Percentiles rank a stretch among this genome's conserved stretches.
Evolutionary conservation across 2,888 invertebrate genomes (phyloP).

Genomic region (Xiphydria camelus): DNA sequence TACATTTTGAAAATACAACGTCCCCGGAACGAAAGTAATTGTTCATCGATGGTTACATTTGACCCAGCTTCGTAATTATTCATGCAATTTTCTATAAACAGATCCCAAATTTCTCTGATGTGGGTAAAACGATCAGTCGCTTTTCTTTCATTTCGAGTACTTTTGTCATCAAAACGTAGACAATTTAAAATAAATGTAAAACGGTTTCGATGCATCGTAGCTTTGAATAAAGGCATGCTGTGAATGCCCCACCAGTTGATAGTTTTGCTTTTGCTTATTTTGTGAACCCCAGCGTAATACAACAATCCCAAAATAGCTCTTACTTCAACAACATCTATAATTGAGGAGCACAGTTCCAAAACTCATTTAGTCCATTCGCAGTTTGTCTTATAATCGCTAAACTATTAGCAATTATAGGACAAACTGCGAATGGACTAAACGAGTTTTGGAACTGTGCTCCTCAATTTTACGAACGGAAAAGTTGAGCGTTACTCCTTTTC

Average conservation of each 20-base stretch:
- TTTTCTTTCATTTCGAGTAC: conserved; percentile 19
- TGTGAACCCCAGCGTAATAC: conserved; percentile 3
- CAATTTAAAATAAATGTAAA: conserved; percentile 19
- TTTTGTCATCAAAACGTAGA: conserved; percentile 26
- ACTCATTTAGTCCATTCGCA: too few relatives aligned
- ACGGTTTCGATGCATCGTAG: conserved; percentile 20
- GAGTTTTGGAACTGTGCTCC: too few relatives aligned
- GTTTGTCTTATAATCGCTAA: too few relatives aligned
- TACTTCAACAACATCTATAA: conserved; percentile 8
- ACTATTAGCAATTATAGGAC: too few relatives aligned
- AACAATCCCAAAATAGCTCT: conserved; percentile 6
- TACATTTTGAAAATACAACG: conserved; percentile 30
- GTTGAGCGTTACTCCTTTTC: neutral
- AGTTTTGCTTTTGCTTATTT: neutral
- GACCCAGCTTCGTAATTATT: conserved; percentile 23
- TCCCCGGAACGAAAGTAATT: conserved; percentile 31
- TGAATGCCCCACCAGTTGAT: conserved; percentile 1
- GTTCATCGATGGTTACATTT: conserved; percentile 33
- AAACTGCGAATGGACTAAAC: too few relatives aligned
- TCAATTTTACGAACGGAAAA: too few relatives aligned
- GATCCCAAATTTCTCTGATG: conserved; percentile 28
- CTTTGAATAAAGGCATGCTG: conserved; percentile 16
- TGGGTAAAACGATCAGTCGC: conserved; percentile 26
- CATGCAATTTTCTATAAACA: conserved; percentile 26
- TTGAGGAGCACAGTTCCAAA: too few relatives aligned